These are phyloP conservation scores for Cantharis nigra DNA, from an alignment of 2,888 invertebrate species.

Conservation along the genomic window DNA sequence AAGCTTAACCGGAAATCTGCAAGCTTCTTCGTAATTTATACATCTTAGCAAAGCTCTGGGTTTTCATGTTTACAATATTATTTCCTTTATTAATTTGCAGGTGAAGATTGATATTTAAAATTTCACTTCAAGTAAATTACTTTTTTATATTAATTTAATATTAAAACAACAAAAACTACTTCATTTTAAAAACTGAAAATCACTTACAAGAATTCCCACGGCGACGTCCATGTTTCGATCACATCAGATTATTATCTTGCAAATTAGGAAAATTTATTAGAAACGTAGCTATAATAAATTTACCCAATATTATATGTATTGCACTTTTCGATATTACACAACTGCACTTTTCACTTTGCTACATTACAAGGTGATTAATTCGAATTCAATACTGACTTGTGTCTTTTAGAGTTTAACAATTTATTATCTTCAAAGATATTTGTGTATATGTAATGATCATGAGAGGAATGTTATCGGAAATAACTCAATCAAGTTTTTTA, in stretches of 20 bases:
- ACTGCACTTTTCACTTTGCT: too few relatives aligned
- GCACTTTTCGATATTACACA: too few relatives aligned
- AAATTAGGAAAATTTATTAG: too few relatives aligned
- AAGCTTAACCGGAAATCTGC: conserved; percentile 25
- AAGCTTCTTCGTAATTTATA: conserved; percentile 25
- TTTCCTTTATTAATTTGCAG: conserved; percentile 26
- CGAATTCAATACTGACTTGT: too few relatives aligned
- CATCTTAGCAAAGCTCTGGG: conserved; percentile 18
- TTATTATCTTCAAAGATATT: too few relatives aligned
- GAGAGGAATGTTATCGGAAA: too few relatives aligned
- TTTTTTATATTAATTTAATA: conserved; percentile 13
- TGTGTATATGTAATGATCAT: too few relatives aligned
- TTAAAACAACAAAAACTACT: not conserved
- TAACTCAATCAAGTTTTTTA: too few relatives aligned
- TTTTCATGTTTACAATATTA: conserved; percentile 23
- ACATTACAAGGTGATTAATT: too few relatives aligned
- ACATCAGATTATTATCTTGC: not conserved
- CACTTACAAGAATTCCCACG: not conserved
- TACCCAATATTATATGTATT: not conserved
- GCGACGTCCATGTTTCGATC: not conserved
- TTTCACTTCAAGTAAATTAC: conserved; percentile 16
- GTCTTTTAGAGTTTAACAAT: too few relatives aligned
- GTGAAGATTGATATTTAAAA: conserved; percentile 23
- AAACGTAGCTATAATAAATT: too few relatives aligned
- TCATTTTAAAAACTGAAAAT: not conserved